Base-by-base conservation (phyloP, 2,888 invertebrate species). In the Marronus borbonicus region DNA sequence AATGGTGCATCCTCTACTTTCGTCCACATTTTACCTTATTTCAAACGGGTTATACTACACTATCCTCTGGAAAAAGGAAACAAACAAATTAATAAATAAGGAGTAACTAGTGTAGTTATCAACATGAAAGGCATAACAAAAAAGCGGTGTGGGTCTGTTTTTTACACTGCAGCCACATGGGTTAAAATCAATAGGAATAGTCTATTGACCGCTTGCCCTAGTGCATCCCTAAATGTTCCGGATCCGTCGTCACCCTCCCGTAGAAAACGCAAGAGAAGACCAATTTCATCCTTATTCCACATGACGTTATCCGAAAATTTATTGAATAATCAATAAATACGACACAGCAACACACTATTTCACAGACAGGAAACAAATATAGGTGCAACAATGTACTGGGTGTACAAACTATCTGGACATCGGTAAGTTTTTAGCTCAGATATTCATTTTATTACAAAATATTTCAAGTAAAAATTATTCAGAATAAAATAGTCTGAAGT, bases 201-300 rank as follows among this genome's bases (percentile, higher is more conserved):
- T 44, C 72, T 74, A 74, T 74, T 74, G 72, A 74, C 72, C 72
- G 72, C 28, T 49, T 74, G 72, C 60, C 72, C 72, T 74, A 74
- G 55, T 74, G n/a, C 17, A 62, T 60, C 72, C 72, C 72, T 74
- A 74, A 74, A 60, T 60, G 60, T 60, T 60, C 60, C 44, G 31
- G 39, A 62, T 74, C 72, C 55, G 60, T 0, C 60, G 72, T 20
- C 60, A 74, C 72, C 72, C 72, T 74, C 60, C 49, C 44, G 44
- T 44, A 44, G 20, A 60, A 62, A 60, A 74, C 12, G 60, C 60
- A 74, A 44, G 72, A 72, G 72, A 72, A 72, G 72, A 74, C 60
- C 60, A 74, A 74, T 74, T 74, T 60, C 72, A 74, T 74, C 72
- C 72, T 74, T 74, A 74, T 74, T 74, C 62, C 72, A 74, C n/a